phyloP scores from a whole-genome alignment of 2,113 vertebrate species.

The Turdus rufiventris region DNA sequence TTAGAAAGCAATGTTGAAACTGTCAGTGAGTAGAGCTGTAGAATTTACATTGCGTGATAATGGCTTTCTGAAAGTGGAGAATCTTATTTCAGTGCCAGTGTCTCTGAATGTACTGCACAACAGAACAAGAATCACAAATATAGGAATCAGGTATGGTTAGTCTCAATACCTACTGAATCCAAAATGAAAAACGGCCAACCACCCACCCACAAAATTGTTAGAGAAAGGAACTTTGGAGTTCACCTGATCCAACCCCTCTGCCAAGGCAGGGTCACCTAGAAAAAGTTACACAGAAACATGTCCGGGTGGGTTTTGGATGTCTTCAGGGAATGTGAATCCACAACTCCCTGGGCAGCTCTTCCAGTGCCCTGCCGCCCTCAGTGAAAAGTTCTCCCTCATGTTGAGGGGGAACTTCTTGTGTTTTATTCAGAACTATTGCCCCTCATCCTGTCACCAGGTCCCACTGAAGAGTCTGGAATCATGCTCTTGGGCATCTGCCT shows the following conservation, averaged over 20 bases:
- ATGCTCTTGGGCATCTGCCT: background rate
- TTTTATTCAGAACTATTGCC: background rate
- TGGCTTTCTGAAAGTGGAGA: background rate
- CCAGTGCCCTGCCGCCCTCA: background rate
- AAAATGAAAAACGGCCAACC: background rate
- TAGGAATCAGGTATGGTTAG: background rate
- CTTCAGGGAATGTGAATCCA: background rate
- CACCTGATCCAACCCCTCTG: background rate
- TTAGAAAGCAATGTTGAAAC: slow-evolving; percentile 25
- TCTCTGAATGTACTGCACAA: background rate
- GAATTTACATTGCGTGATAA: background rate
- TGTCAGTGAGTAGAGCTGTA: background rate
- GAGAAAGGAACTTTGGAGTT: background rate
- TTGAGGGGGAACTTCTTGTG: background rate
- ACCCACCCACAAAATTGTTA: background rate
- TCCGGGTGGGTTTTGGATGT: background rate
- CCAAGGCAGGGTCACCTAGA: background rate
- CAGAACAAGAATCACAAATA: background rate
- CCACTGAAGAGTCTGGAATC: background rate
- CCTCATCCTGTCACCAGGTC: rapidly evolving
- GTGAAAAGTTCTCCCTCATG: background rate
- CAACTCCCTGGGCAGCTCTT: background rate
- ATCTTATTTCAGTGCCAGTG: background rate
- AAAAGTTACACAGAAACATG: background rate
- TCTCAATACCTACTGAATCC: background rate